Base-by-base conservation (phyloP, 2,113 vertebrate genomes). In the Sorex araneus region DNA sequence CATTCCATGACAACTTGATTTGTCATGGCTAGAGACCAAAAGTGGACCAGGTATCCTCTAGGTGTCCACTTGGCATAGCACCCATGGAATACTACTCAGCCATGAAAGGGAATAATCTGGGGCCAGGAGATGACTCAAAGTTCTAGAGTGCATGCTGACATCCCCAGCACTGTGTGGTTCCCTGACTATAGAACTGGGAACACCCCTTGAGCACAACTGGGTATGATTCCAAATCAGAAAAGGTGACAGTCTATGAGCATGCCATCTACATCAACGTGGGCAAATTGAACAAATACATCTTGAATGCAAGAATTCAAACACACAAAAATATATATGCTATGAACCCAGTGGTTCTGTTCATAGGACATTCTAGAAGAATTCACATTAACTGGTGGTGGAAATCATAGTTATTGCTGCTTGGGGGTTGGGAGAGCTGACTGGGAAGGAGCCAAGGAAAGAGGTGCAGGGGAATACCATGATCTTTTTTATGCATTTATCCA, bases 241-340 rank as follows among this genome's bases (percentile, higher is more conserved):
- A 60, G 18, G 13, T 32, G 78, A 28, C 21, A 23, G 6, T 19
- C 36, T 32, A 15, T 6, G 0, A 21, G 63, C 19, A 50, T 1
- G 8, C 21, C 57, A 60, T 60, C 57, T 40, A 64, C 10, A 64
- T 28, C 6, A 25, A 76, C 23, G 6, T 3, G 75, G 75, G 11
- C 15, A 63, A 25, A 60, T 74, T 85, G 27, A 57, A 70, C n/a
- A 47, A 27, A 40, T 57, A 28, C 21, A 66, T 71, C 77, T 78
- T 85, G 74, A 80, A 67, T 34, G 47, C 77, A 60, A 84, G 84
- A 87, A 84, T 69, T 74, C 82, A 90, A 6, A 57, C 23, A 36
- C 43, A 19, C 57, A 70, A 63, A 84, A 77, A 23, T 60, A 60
- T 60, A 16, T 60, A 21, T 23, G 15, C 19, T 34, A 40, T 8